Evolutionary conservation across 2,888 invertebrate species (phyloP).

Genomic region (Eulithis prunata): DNA sequence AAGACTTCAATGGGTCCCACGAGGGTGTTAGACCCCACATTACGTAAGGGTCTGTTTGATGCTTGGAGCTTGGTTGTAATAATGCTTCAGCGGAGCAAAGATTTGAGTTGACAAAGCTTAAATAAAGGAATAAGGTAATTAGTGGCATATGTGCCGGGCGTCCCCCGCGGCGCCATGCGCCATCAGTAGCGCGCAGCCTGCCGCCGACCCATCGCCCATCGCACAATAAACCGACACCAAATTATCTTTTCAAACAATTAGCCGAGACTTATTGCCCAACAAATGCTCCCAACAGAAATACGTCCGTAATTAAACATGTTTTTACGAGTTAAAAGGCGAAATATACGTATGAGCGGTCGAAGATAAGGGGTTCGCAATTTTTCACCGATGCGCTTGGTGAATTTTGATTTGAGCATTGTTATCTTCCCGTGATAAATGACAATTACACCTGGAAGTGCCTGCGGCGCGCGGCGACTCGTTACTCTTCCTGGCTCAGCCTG

Average conservation of each 20-base stretch:
- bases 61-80: slow-evolving; percentile 8
- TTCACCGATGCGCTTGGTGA: slow-evolving; percentile 44
- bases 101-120: slow-evolving; percentile 36
- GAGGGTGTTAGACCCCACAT: slow-evolving; percentile 10
- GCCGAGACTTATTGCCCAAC: slow-evolving; percentile 67
- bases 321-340: slow-evolving; percentile 48
- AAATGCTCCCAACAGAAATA: slow-evolving; percentile 54
- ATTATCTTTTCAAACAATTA: slow-evolving; percentile 81
- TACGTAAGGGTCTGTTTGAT: slow-evolving; percentile 10
- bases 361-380: slow-evolving; percentile 45
- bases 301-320: slow-evolving; percentile 55
- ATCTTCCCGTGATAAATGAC: slow-evolving; percentile 51
- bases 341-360: slow-evolving; percentile 37
- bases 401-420: slow-evolving; percentile 50
- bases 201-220: slow-evolving; percentile 57
- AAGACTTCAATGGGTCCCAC: slow-evolving; percentile 11
- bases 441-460: slow-evolving; percentile 47
- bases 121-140: slow-evolving; percentile 54
- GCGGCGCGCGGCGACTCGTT: slow-evolving; percentile 40
- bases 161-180: slow-evolving; percentile 58
- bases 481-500: slow-evolving; percentile 43
- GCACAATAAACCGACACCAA: slow-evolving; percentile 73
- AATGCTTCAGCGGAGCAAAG: slow-evolving; percentile 16
- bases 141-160: slow-evolving; percentile 67
- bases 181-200: slow-evolving; percentile 68